Evolutionary conservation across 2,888 invertebrate genomes (phyloP).

Genomic region (Mesorhabditis sp.): DNA sequence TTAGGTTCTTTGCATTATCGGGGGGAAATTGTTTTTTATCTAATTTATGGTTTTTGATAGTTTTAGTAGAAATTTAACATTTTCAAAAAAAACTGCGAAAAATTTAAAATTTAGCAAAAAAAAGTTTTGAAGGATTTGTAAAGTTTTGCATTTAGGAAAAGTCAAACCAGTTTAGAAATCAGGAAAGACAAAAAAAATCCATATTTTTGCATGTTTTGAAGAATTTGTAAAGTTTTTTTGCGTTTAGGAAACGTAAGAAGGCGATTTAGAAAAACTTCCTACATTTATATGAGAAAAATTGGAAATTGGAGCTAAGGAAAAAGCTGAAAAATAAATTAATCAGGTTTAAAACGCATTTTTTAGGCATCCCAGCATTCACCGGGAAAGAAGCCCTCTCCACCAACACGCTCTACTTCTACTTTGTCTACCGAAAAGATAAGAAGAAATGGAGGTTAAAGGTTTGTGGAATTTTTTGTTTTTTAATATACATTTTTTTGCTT

Average conservation of each 20-base stretch:
- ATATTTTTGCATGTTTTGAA: background rate
- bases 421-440: slow-evolving; percentile 48
- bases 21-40: slow-evolving; percentile 7
- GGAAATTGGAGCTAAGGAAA: too few species aligned
- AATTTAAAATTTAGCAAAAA: background rate
- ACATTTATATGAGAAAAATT: too few species aligned
- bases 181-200: too few species aligned
- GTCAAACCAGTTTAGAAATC: background rate
- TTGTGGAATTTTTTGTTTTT: background rate
- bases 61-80: background rate
- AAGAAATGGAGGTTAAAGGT: slow-evolving; percentile 47
- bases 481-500: too few species aligned
- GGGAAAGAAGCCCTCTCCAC: slow-evolving; percentile 14
- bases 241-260: too few species aligned
- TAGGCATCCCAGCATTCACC: slow-evolving; percentile 17
- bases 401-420: slow-evolving; percentile 49
- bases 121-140: background rate
- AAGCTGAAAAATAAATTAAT: background rate
- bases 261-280: too few species aligned
- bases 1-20: slow-evolving; percentile 8
- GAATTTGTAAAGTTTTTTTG: too few species aligned
- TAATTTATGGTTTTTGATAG: too few species aligned
- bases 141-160: background rate
- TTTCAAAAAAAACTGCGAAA: background rate
- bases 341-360: background rate